Conservation (phyloP, 1,140 invertebrate genomes). For the Aphelenchoides besseyi region DNA sequence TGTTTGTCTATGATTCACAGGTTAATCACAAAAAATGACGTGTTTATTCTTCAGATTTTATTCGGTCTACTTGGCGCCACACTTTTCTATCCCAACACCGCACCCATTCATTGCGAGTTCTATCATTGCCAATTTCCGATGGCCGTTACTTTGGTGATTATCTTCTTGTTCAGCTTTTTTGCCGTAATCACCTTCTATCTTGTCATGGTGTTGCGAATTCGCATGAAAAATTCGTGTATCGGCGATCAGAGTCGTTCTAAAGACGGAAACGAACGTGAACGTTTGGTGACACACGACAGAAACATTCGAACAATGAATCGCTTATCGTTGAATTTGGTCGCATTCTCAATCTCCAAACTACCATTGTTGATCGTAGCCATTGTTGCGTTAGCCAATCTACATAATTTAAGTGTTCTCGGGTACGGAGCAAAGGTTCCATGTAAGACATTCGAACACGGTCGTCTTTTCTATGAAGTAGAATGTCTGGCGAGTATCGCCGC, state of each 20-base stretch:
- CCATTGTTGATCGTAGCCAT: slow-evolving; percentile 42
- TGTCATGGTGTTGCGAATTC: slow-evolving; percentile 26
- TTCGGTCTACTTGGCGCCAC: slow-evolving; percentile 43
- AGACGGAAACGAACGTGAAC: background rate
- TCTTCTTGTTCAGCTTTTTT: slow-evolving; percentile 28
- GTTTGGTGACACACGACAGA: background rate
- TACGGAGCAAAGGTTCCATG: slow-evolving; percentile 35
- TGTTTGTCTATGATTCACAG: slow-evolving; percentile 24
- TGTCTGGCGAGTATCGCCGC: slow-evolving; percentile 41
- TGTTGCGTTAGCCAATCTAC: slow-evolving; percentile 34
- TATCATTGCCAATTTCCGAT: slow-evolving; percentile 41
- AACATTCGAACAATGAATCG: slow-evolving; percentile 44
- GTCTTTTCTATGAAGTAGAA: slow-evolving; percentile 44
- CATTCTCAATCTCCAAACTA: slow-evolving; percentile 41
- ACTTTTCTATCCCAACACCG: slow-evolving; percentile 47
- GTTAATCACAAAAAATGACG: slow-evolving; percentile 1
- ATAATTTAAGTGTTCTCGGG: slow-evolving; percentile 27
- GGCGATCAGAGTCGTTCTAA: background rate
- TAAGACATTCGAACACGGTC: slow-evolving; percentile 38
- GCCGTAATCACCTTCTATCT: slow-evolving; percentile 37
- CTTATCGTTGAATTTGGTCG: slow-evolving; percentile 39
- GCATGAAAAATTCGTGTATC: slow-evolving; percentile 7
- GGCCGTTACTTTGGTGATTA: slow-evolving; percentile 37
- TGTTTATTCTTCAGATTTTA: slow-evolving; percentile 34
- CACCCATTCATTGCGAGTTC: slow-evolving; percentile 41